Evolutionary conservation across 2,888 invertebrate genomes (phyloP), one percentile per base, ranked within the genome.

Genomic region (Xanthorhoe designata): DNA sequence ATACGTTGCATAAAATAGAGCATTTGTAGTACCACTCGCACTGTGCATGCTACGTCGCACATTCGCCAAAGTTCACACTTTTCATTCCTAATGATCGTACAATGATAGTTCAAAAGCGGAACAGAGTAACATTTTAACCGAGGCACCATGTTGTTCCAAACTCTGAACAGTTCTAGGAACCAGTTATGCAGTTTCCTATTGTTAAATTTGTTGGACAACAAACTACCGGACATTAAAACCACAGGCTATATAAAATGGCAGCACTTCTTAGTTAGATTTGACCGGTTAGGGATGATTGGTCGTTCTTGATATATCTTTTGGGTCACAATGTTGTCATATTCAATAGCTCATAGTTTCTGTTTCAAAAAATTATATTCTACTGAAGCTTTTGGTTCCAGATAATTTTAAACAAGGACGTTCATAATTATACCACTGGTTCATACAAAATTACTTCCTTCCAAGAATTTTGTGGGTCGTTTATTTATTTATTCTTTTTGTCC

Each of bases 181-280:
- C 75, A 75, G 74, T 76, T 78, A 78, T 85, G 82, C 82, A 84
- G 73, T 77, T 75, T 66, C 69, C 68, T 70, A 76, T 80, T 80
- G 78, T 78, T 78, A 81, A 78, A 74, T 81, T 87, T 78, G 78
- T 83, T 82, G 76, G 78, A 77, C 81, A 81, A 82, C 78, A 79
- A 74, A 74, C 74, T 75, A 75, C 74, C 75, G 70, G 80, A 80
- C 78, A 81, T 82, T 83, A 81, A 78, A 80, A 54, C 53, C 64
- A 61, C 57, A 68, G 68, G 17, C 18, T 15, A 73, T 78, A 74
- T 75, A 76, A 75, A 61, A 58, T 52, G 56, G 61, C 53, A 8
- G 13, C 9, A 8, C 9, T 15, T 54, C 42, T 38, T 8, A 13
- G 19, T 3, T 18, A 19, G 2, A 50, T 35, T 35, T 35, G 6